Conservation (phyloP, 2,888 invertebrate species). For the Pristionchus arcanus region DNA sequence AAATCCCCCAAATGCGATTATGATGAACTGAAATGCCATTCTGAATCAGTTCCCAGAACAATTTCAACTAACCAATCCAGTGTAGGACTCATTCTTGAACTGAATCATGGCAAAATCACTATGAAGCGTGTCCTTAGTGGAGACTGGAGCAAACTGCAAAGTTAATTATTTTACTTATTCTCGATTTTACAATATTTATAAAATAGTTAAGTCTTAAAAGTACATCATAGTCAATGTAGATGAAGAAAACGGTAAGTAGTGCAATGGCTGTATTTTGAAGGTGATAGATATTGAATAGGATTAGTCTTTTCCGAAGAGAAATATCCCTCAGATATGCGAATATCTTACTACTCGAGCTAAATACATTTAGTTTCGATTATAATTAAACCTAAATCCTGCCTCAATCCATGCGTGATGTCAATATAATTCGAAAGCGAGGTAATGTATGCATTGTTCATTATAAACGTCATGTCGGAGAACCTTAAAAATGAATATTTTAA, state of each 20-base stretch:
- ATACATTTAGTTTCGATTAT: neutral
- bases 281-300: neutral
- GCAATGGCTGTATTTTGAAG: neutral
- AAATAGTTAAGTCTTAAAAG: neutral
- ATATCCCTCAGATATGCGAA: neutral
- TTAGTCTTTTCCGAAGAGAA: neutral
- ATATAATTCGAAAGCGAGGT: neutral
- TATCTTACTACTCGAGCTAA: neutral
- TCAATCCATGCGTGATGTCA: neutral
- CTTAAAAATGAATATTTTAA: neutral
- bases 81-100: conserved; percentile 1
- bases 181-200: neutral
- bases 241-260: conserved; percentile 7
- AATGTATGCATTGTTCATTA: neutral
- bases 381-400: neutral
- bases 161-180: neutral
- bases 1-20: neutral
- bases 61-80: neutral
- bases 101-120: conserved; percentile 6
- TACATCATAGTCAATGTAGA: conserved; percentile 23
- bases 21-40: neutral
- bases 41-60: neutral
- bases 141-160: neutral
- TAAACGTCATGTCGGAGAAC: conserved; percentile 24
- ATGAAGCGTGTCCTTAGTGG: neutral